Evolutionary conservation across 2,113 vertebrate species (phyloP).

Genomic region (Seriola quinqueradiata): DNA sequence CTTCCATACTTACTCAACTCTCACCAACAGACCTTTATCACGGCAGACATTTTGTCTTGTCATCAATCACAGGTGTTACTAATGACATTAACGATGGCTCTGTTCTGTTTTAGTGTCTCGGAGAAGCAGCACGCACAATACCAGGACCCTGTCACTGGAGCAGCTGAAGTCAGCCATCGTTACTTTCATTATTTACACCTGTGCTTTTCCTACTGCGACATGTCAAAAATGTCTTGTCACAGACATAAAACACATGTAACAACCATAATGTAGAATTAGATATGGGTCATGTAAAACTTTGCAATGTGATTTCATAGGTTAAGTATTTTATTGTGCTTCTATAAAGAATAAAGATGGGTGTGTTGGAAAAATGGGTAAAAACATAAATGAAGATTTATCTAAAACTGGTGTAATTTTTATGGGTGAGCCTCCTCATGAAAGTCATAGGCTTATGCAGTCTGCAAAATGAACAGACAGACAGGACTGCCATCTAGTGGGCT

Average conservation of each 20-base stretch:
- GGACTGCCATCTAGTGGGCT: slow-evolving; percentile 64
- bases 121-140: not conserved
- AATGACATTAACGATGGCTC: not conserved
- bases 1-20: not conserved
- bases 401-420: not conserved
- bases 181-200: not conserved
- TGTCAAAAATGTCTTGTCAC: not conserved
- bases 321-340: not conserved
- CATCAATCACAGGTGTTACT: not conserved
- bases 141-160: not conserved
- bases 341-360: not conserved
- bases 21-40: not conserved
- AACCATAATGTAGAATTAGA: not conserved
- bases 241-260: not conserved
- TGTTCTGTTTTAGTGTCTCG: not conserved
- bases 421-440: too few relatives aligned
- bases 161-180: not conserved
- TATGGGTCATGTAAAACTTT: not conserved
- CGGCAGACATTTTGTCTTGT: not conserved
- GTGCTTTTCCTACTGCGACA: not conserved
- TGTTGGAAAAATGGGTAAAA: not conserved
- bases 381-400: not conserved
- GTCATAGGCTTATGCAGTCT: not conserved
- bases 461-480: not conserved
- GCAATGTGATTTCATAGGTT: not conserved